Base-by-base conservation (phyloP, 2,888 invertebrate species). In the Anorthoa munda region DNA sequence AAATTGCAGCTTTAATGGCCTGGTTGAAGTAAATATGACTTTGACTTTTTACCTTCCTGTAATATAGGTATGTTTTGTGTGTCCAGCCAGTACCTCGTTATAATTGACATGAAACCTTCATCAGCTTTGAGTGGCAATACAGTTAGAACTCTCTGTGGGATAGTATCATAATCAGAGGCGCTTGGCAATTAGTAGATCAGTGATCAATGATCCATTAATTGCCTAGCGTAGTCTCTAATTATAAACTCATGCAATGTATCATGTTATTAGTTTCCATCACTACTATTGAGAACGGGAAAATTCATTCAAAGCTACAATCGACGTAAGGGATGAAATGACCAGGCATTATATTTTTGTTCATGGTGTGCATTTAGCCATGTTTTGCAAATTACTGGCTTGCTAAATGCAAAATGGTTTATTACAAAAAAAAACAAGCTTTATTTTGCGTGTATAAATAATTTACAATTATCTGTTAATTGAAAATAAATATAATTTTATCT, bases 131-230 rank as follows among this genome's bases (percentile, higher is more conserved):
- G 4, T 59, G 26, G 56, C 53, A 64, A 63, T 59, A 53, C 59
- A 51, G 55, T 68, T 56, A 26, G 21, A 53, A 77, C 13, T 59
- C 70, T 77, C 70, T 50, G 12, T 60, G n/a, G 77, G 18, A 70
- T 64, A 53, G 39, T 53, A 50, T 50, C 13, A 77, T 61, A 78
- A 61, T 65, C 61, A 78, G 51, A 53, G 0, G 18, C 46, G 18
- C 23, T 64, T 17, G 59, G 46, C 61, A 78, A 78, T 72, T 78
- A 77, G 31, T 51, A 21, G 72, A 48, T 65, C 72, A 39, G 48
- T 66, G 70, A 76, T 68, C 63, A 51, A 46, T 76, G 65, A 23
- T 56, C 61, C 50, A 56, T 53, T 66, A 66, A 66, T 58, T 66
- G 39, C 9, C n/a, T 0, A 55, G 23, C 21, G 46, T n/a, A 45